Percentiles rank a stretch among this genome's conserved stretches.
phyloP scores from a whole-genome alignment of 2,888 invertebrate species.

The Rhagonycha lutea region DNA sequence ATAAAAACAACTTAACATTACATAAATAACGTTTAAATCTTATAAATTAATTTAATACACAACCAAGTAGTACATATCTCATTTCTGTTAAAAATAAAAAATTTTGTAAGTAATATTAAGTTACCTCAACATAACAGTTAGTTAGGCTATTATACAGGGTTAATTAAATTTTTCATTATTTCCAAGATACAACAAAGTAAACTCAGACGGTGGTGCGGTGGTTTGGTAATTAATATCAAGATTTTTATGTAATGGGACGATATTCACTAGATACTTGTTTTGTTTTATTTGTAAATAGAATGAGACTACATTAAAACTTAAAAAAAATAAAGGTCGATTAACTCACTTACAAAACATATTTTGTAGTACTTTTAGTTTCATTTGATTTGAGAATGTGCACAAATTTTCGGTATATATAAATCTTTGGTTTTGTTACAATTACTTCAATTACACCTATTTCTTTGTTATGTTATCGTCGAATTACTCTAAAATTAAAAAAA shows the following conservation, averaged over 20 bases:
- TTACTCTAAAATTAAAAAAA: neutral
- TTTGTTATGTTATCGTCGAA: neutral
- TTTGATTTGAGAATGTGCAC: neutral
- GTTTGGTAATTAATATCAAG: neutral
- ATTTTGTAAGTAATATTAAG: neutral
- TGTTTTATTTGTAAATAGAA: neutral
- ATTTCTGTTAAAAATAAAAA: neutral
- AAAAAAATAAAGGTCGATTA: neutral
- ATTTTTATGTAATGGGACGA: neutral
- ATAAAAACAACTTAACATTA: neutral
- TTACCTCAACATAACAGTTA: neutral
- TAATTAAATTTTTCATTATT: neutral
- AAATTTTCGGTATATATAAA: constrained; percentile 10
- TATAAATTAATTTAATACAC: neutral
- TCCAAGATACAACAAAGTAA: neutral
- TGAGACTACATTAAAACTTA: neutral
- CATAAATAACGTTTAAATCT: neutral
- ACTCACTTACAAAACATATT: neutral
- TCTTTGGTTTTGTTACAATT: constrained; percentile 21
- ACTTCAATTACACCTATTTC: neutral
- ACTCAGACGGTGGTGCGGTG: neutral
- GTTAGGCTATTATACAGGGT: neutral
- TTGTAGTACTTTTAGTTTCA: neutral
- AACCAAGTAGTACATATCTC: neutral
- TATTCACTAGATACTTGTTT: neutral